Base-by-base conservation (phyloP, 2,888 invertebrate species). In the Coecobrya sp. region DNA sequence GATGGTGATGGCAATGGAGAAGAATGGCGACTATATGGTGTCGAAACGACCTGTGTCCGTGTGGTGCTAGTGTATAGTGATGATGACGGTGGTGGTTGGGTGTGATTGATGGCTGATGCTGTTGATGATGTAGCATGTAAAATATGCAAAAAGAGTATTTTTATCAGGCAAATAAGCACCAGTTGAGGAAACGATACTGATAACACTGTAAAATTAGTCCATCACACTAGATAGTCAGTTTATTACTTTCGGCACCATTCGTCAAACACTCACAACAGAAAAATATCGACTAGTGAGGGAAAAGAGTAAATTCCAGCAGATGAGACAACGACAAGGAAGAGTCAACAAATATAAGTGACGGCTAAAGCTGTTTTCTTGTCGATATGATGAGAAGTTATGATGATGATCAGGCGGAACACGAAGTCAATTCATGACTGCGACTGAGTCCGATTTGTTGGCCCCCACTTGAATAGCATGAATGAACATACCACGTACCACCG, bases 351-450 rank as follows among this genome's bases (percentile, higher is more conserved):
- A 49, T 36, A 36, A 79, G 52, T 49, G 79, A 79, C 79, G 49
- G 52, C 79, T 52, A 79, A 79, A 82, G 59, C 82, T 82, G 82
- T 82, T 59, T 62, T 55, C 49, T 82, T 82, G 55, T 19, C 55
- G 62, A 36, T 76, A 52, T 79, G 87, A 62, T 87, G 49, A 73
- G 73, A 49, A 85, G 68, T 85, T 45, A 68, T 68, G 62, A 82
- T 82, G 65, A 49, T 55, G 65, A 81, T 89, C 88, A 91, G 76
- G 55, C 65, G 65, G 79, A 87, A 92, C 91, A 92, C 91, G 91
- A 92, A 92, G 70, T 82, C 87, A 87, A 87, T 87, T 92, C 91
- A 87, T 92, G 91, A 87, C 90, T 65, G 59, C 52, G 82, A 59
- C 86, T 79, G 76, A 86, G 59, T 87, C 42, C 27, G 73, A 52